Evolutionary conservation across 35 echinoderm and acorn worm genomes (phyloP), one percentile per base, ranked within the genome.

Genomic region (Strongylocentrotus purpuratus): DNA sequence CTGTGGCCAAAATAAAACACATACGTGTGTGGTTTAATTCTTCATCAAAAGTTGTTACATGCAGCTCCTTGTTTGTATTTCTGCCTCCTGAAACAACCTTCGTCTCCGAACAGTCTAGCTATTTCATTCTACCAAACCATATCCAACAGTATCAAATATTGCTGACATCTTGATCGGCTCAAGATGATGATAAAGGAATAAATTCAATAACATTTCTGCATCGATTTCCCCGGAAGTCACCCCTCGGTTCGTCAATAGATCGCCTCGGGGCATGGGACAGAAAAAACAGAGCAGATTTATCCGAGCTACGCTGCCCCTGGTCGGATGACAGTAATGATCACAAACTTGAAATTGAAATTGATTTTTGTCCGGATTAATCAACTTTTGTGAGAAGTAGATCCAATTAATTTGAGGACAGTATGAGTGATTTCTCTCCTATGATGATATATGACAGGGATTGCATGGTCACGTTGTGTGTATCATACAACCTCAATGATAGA

Each of bases 271-370:
- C 65, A 28, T 78, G 65, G 65, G 5, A 78, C 20, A 78, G 65
- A 78, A 78, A 78, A 78, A 78, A 78, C 65, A 78, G 20, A 78
- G 65, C 65, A 22, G 65, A 78, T 78, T 78, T 78, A 78, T 78
- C 65, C 22, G 7, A n/a, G 22, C 28, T 78, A 22, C 25, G 65
- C 65, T 78, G 65, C 20, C 65, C 65, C 65, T 78, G 22, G 65
- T 18, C 18, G 65, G 65, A 28, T 78, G 65, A 78, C 65, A 78
- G 65, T 78, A n/a, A 78, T 78, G 65, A 78, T 78, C 65, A 28
- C 65, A 78, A 59, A 78, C 65, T 78, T 78, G 87, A 89, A 89
- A 89, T 89, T 89, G 87, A 89, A 89, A 89, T 89, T 89, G 87
- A 89, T 89, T 89, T 89, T 46, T 45, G 33, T 33, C 87, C 32